Evolutionary conservation across 2,797 vertebrate genomes (phyloP).

Genomic region (Sternarchorhynchus goeldii): DNA sequence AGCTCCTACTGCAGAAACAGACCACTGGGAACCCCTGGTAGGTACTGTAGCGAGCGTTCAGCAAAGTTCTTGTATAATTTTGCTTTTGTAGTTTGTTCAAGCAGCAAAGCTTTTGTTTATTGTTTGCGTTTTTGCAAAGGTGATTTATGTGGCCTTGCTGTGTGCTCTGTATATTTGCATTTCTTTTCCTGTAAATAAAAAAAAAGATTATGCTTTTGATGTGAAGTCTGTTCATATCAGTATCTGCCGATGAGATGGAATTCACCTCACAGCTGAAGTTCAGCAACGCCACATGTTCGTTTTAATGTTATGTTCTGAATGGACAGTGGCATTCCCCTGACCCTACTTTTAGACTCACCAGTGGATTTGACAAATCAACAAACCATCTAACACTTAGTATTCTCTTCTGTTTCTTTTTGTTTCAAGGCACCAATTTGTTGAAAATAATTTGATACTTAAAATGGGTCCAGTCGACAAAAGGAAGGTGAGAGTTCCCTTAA

Average conservation of each 20-base stretch:
- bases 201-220: too few species aligned
- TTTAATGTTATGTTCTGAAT: not conserved
- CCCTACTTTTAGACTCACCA: not conserved
- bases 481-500: conserved; percentile 80
- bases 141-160: not conserved
- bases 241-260: not conserved
- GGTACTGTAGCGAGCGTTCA: conserved; percentile 12
- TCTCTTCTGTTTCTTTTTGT: conserved; percentile 17
- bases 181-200: not conserved
- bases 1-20: conserved; percentile 92
- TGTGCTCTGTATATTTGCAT: not conserved
- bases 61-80: not conserved
- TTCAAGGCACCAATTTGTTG: conserved; percentile 98
- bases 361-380: conserved; percentile 16
- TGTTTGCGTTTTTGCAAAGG: not conserved
- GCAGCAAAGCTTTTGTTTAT: too few species aligned
- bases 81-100: not conserved
- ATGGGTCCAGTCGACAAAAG: conserved; percentile 99
- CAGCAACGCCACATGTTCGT: too few species aligned
- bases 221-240: too few species aligned
- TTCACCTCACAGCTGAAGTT: too few species aligned
- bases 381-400: not conserved
- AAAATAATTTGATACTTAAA: conserved; percentile 99
- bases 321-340: not conserved
- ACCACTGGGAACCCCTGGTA: conserved; percentile 94